Evolutionary conservation across 2,888 invertebrate species (phyloP).

Genomic region (Boloria selene): DNA sequence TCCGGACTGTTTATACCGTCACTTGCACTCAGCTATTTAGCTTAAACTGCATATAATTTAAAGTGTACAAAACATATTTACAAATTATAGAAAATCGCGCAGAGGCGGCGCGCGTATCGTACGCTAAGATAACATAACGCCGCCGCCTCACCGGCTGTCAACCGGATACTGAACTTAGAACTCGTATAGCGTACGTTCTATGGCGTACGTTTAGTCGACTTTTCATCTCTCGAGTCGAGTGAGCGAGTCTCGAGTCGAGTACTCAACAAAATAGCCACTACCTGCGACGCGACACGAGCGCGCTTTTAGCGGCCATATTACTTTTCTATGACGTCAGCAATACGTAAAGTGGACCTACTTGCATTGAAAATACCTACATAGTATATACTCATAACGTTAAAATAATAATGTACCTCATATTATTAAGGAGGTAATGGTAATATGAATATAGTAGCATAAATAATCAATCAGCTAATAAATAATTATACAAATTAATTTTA

Average conservation of each 20-base stretch:
- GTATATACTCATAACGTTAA: too few species aligned
- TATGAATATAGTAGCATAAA: too few species aligned
- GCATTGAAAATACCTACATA: background rate
- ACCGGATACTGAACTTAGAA: constrained; percentile 78
- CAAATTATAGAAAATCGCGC: constrained; percentile 70
- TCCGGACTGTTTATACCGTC: constrained; percentile 34
- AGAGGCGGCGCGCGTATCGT: constrained; percentile 74
- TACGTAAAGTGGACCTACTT: constrained; percentile 21
- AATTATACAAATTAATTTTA: too few species aligned
- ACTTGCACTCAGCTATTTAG: constrained; percentile 49
- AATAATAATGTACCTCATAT: too few species aligned
- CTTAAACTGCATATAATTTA: constrained; percentile 50
- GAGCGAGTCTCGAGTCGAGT: constrained; percentile 54
- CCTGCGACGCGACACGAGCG: constrained; percentile 60
- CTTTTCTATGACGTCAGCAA: constrained; percentile 68
- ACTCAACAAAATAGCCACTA: constrained; percentile 54
- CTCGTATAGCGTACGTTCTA: constrained; percentile 7
- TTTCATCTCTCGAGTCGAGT: constrained; percentile 43
- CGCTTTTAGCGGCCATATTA: constrained; percentile 70
- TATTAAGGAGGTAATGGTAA: too few species aligned
- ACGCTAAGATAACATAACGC: constrained; percentile 59
- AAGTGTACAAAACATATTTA: constrained; percentile 69
- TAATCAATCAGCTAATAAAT: too few species aligned
- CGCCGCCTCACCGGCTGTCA: constrained; percentile 80
- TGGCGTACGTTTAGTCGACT: constrained; percentile 32